phyloP scores from a whole-genome alignment of 2,113 vertebrate species.

The Melanerpes aurifrons region DNA sequence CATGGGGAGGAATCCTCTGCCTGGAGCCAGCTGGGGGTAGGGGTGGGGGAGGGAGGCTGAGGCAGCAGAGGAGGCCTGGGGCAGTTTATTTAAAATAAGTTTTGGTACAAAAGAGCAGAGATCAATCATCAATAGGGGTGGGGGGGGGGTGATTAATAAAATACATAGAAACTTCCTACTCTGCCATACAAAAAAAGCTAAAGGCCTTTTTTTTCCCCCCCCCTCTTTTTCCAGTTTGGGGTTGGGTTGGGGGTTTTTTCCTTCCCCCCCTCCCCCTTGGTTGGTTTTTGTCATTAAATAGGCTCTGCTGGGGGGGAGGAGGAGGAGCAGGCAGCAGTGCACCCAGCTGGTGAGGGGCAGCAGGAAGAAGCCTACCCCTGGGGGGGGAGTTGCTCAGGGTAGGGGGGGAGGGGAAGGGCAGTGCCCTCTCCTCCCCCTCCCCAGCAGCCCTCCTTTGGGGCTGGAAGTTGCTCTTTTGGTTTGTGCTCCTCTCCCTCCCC shows the following conservation, averaged over 20 bases:
- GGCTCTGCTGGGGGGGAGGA: not conserved
- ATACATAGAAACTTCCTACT: conserved; percentile 64
- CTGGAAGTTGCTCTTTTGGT: not conserved
- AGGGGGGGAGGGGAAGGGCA: not conserved
- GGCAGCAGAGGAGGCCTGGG: rapidly evolving
- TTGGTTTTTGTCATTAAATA: not conserved
- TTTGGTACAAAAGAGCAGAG: conserved; percentile 64
- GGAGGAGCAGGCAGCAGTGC: not conserved
- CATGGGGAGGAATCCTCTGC: no score
- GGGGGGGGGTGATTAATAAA: conserved; percentile 49
- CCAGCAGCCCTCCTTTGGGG: not conserved
- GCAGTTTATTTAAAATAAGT: conserved; percentile 65
- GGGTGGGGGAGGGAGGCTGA: not conserved
- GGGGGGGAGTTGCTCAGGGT: not conserved
- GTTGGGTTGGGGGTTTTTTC: not conserved
- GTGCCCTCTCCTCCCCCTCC: not conserved
- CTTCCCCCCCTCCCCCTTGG: not conserved
- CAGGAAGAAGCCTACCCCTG: not conserved
- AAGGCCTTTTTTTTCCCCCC: no score
- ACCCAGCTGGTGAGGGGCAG: not conserved
- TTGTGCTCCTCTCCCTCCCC: conserved; percentile 11
- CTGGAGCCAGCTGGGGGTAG: no score
- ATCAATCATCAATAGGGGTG: not conserved
- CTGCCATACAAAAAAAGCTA: conserved; percentile 53
- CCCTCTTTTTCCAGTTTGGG: no score